These are phyloP conservation scores for Plotosus lineatus DNA, from an alignment of 2,113 vertebrate genomes.

Conservation along the genomic window DNA sequence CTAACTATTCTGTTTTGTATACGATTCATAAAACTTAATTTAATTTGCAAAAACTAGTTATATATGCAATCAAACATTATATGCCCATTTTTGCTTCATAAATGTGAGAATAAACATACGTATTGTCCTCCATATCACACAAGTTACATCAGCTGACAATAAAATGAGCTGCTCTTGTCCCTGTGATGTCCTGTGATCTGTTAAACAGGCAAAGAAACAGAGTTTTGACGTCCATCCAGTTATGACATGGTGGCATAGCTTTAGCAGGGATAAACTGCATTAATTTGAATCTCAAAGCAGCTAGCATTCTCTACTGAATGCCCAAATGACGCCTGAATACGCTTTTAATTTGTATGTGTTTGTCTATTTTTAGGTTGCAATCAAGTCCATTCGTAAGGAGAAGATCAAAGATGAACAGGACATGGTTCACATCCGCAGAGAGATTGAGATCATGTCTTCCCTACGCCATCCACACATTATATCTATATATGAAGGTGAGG, in stretches of 20 bases:
- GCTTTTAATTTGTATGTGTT: neutral
- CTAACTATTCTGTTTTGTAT: neutral
- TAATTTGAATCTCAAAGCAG: neutral
- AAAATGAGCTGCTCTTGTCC: neutral
- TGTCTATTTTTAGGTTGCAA: conserved; percentile 85
- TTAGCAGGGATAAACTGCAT: neutral
- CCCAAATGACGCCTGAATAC: neutral
- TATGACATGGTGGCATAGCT: neutral
- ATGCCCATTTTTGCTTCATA: too few species aligned
- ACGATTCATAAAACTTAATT: neutral
- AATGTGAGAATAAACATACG: too few species aligned
- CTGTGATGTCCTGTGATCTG: neutral
- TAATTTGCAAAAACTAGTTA: neutral
- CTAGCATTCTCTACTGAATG: neutral
- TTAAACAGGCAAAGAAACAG: neutral
- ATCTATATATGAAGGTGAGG: conserved; percentile 97
- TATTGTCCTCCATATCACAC: too few species aligned
- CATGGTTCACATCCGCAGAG: conserved; percentile 98
- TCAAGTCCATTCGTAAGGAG: conserved; percentile 99
- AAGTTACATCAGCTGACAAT: neutral
- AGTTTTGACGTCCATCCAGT: neutral
- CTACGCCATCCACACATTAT: conserved; percentile 98
- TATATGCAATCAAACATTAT: too few species aligned
- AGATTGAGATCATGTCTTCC: conserved; percentile 99
- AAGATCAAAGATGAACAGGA: conserved; percentile 99